A percentile compares a stretch with the other conserved stretches of the same genome.
These are phyloP conservation scores for Acrobasis consociella DNA, from an alignment of 2,888 invertebrate genomes.

Conservation along the genomic window DNA sequence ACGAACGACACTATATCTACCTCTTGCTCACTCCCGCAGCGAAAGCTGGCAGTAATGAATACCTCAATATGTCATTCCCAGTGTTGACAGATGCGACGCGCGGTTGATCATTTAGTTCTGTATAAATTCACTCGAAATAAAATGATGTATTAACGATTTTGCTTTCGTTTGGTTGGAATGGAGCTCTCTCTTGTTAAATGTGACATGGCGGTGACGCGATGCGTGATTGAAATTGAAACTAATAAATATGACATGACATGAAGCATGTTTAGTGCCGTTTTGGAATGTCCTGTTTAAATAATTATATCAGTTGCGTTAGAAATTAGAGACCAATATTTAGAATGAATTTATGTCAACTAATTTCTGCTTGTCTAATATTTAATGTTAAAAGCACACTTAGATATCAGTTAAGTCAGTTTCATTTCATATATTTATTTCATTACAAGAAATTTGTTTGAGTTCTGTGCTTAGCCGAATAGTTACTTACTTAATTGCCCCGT, in stretches of 20 bases:
- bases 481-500: too few relatives aligned
- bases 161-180: slow-evolving; percentile 3
- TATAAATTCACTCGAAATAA: slow-evolving; percentile 26
- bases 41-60: slow-evolving; percentile 26
- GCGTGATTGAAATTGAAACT: slow-evolving; percentile 7
- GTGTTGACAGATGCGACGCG: slow-evolving; percentile 22
- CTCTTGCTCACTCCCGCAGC: slow-evolving; percentile 1
- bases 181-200: slow-evolving; percentile 1
- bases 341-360: background rate
- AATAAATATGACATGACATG: slow-evolving; percentile 2
- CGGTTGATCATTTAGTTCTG: slow-evolving; percentile 23
- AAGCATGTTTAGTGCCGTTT: slow-evolving; percentile 3
- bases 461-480: too few relatives aligned
- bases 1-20: background rate
- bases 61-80: slow-evolving; percentile 32
- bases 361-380: too few relatives aligned
- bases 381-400: too few relatives aligned
- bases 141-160: slow-evolving; percentile 21
- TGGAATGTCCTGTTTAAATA: background rate
- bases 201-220: slow-evolving; percentile 10
- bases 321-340: background rate
- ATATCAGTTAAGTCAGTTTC: too few relatives aligned
- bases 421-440: too few relatives aligned
- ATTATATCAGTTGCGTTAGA: background rate
- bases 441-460: too few relatives aligned